Percentiles rank a stretch among this genome's conserved stretches.
Conservation (phyloP, 2,888 invertebrate genomes). For the Quadroppia sp. region DNA sequence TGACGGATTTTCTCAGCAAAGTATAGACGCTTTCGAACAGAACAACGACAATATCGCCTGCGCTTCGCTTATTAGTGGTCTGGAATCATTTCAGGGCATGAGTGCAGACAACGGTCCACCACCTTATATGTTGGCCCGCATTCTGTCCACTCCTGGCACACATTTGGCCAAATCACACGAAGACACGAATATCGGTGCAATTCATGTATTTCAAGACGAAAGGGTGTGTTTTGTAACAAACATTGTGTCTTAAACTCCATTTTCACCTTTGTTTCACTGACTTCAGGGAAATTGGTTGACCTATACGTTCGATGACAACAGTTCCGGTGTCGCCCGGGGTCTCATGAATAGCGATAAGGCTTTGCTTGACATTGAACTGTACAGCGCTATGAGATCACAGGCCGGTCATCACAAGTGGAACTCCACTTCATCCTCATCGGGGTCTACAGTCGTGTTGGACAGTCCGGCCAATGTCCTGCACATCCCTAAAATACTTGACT, state of each 20-base stretch:
- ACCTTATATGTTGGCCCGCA: slow-evolving; percentile 49
- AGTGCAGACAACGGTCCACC: slow-evolving; percentile 43
- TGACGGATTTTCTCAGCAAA: neutral
- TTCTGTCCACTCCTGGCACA: slow-evolving; percentile 53
- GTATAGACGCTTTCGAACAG: neutral
- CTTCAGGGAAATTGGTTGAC: slow-evolving; percentile 77
- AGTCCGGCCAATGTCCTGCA: slow-evolving; percentile 49
- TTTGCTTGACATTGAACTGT: slow-evolving; percentile 7
- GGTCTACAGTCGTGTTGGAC: slow-evolving; percentile 54
- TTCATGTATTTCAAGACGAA: slow-evolving; percentile 65
- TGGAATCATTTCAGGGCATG: neutral
- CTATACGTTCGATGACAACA: slow-evolving; percentile 77
- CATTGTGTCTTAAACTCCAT: too few relatives aligned
- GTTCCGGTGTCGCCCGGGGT: slow-evolving; percentile 55
- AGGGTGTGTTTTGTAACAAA: too few relatives aligned
- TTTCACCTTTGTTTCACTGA: too few relatives aligned
- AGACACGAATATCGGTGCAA: slow-evolving; percentile 75
- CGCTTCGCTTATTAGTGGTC: neutral
- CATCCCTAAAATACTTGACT: slow-evolving; percentile 42
- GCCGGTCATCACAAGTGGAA: slow-evolving; percentile 45
- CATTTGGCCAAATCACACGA: slow-evolving; percentile 75
- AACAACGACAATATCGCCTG: neutral
- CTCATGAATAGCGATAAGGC: slow-evolving; percentile 40
- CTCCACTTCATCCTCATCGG: slow-evolving; percentile 50
- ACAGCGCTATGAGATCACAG: neutral